Evolutionary conservation across 2,797 vertebrate species (phyloP).

Genomic region (Periophthalmus magnuspinnatus): DNA sequence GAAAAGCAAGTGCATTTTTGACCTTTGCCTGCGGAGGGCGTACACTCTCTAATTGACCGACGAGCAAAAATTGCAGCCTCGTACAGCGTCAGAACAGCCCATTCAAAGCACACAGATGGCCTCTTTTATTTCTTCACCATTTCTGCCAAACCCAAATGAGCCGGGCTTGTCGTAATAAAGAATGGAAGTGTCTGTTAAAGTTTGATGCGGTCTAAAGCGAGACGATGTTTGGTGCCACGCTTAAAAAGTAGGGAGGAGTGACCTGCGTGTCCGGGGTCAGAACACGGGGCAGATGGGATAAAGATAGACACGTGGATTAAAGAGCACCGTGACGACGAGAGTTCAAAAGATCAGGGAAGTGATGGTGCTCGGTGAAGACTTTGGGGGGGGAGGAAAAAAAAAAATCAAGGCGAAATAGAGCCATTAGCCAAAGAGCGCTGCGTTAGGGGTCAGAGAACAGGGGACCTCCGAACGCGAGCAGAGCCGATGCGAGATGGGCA

Average conservation of each 20-base stretch:
- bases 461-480: slow-evolving; percentile 26
- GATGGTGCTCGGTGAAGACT: slow-evolving; percentile 25
- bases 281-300: slow-evolving; percentile 48
- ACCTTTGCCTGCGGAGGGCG: neutral
- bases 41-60: neutral
- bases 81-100: neutral
- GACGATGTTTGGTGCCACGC: slow-evolving; percentile 22
- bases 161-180: neutral
- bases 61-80: neutral
- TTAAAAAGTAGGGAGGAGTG: slow-evolving; percentile 25
- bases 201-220: slow-evolving; percentile 16
- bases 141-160: slow-evolving; percentile 2
- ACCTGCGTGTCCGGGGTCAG: slow-evolving; percentile 38
- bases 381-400: slow-evolving; percentile 29
- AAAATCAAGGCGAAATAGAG: slow-evolving; percentile 20
- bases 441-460: slow-evolving; percentile 34
- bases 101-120: slow-evolving; percentile 11
- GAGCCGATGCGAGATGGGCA: slow-evolving; percentile 22
- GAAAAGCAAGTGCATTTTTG: neutral
- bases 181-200: slow-evolving; percentile 2
- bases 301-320: slow-evolving; percentile 27
- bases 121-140: neutral
- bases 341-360: slow-evolving; percentile 38
- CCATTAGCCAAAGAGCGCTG: slow-evolving; percentile 25
- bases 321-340: slow-evolving; percentile 21